Base-by-base conservation (phyloP, 2,113 vertebrate species). In the Nothocercus nigrocapillus region DNA sequence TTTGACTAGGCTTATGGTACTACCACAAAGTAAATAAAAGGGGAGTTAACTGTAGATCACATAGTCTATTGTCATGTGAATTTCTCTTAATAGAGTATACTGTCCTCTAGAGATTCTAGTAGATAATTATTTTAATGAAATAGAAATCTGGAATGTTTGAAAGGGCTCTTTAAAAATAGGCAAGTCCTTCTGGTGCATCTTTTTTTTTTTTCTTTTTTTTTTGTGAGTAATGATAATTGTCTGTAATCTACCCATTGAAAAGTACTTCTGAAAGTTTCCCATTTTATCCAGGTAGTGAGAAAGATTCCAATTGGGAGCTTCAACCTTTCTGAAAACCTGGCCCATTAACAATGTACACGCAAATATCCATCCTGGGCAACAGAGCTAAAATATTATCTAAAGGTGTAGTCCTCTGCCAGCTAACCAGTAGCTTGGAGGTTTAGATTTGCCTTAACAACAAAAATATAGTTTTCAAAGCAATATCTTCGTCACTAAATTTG, bases 381-480 rank as follows among this genome's bases (percentile, higher is more conserved):
- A 89, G 47, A 64, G 13, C 14, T 88, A 69, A 89, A 85, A 47
- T 49, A 32, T 24, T 74, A 12, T 54, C 22, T 45, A 84, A 75
- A 77, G 4, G 0, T 27, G 24, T 9, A 66, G 30, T 28, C 30
- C 21, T 84, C 28, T 42, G 32, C 45, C 25, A 88, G 21, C 8
- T 62, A 59, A 75, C 74, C 76, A 67, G 3, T 64, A 78, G 4
- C 21, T 45, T 74, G 22, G 38, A 34, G 9, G 24, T 78, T 94
- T 88, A 77, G 32, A 54, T 85, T 89, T 69, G 8, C 83, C 38
- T 78, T 75, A 81, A 38, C 20, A 90, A 61, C 45, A 75, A 87
- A 62, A 64, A 4, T 9, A 18, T 10, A 45, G 1, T n/a, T 89
- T 22, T 85, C 58, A 18, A 87, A 94, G 27, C 13, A 78, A 54